Evolutionary conservation across 2,113 vertebrate genomes (phyloP), one percentile per base, ranked within the genome.

Genomic region (Daphoenositta chrysoptera): DNA sequence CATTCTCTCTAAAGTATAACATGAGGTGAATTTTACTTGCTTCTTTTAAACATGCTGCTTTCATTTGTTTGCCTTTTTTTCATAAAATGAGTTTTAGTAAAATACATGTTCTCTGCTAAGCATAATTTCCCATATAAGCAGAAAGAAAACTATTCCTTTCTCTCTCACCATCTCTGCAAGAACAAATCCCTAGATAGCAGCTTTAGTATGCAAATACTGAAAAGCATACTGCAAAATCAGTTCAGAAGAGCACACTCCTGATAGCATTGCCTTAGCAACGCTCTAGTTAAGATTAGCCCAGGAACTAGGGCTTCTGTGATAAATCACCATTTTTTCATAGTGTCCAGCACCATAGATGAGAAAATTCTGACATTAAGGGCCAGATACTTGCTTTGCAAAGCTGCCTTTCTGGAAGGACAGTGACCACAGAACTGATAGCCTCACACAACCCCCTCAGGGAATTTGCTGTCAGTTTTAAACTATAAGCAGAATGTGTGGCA

Each of bases 241-340:
- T 97, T 93, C 94, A 90, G 92, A 92, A 53, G 93, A 94, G 88
- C 92, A 92, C 51, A 68, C 64, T 96, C 57, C 69, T 71, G 72
- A 76, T 95, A 82, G 48, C 93, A 96, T 96, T 96, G 92, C 94
- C 96, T 83, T 97, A 95, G 96, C 93, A 97, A 96, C 76, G 27
- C 83, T 95, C 88, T 75, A 64, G 80, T 96, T 96, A 84, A 84
- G 83, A 87, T 92, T 71, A 94, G 51, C 72, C n/a, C 33, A 58
- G 53, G 68, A 95, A 87, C 47, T 31, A 56, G 39, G 60, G 79
- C 45, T 94, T 95, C 83, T 92, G 51, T 64, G 72, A 68, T 89
- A 89, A 81, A 83, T 78, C 76, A 78, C 54, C 21, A 27, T 51
- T 51, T 77, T 95, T 81, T 66, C 56, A 31, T 24, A 22, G 40